These are phyloP conservation scores for Ameiurus melas DNA, from an alignment of 2,113 vertebrate genomes.

Conservation along the genomic window DNA sequence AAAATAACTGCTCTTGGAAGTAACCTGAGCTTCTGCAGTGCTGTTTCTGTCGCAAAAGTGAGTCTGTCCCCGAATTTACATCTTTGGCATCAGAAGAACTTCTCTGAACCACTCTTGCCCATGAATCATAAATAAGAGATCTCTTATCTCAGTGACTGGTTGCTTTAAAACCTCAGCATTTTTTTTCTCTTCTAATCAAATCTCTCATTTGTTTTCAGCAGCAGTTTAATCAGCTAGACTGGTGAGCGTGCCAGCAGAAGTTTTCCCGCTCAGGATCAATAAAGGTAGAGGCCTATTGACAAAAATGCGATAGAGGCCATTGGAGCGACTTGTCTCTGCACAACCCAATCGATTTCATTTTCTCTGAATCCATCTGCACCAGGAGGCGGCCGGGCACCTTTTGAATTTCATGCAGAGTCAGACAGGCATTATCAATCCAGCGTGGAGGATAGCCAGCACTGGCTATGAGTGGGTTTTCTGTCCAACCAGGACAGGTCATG, in stretches of 20 bases:
- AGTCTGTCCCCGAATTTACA: constrained; percentile 7
- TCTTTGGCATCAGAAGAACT: constrained; percentile 19
- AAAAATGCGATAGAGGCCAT: constrained; percentile 51
- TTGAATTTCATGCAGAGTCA: constrained; percentile 46
- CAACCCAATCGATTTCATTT: constrained; percentile 56
- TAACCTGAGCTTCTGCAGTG: not conserved
- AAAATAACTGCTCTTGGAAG: not conserved
- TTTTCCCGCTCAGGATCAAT: constrained; percentile 57
- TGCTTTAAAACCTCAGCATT: constrained; percentile 47
- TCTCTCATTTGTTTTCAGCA: constrained; percentile 51
- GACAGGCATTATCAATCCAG: constrained; percentile 58
- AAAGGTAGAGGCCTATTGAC: constrained; percentile 52
- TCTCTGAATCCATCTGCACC: constrained; percentile 47
- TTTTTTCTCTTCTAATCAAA: constrained; percentile 45
- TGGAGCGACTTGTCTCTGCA: constrained; percentile 49
- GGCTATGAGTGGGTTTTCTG: constrained; percentile 46
- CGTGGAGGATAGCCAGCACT: constrained; percentile 27
- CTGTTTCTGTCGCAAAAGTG: not conserved
- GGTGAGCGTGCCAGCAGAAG: constrained; percentile 34
- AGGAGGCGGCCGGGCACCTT: constrained; percentile 43
- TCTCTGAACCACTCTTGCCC: not conserved
- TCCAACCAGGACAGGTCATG: constrained; percentile 35
- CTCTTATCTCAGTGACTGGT: constrained; percentile 46
- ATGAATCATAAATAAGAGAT: constrained; percentile 42
- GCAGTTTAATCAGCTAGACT: constrained; percentile 54